phyloP scores from a whole-genome alignment of 2,113 vertebrate genomes.

The Columba livia region DNA sequence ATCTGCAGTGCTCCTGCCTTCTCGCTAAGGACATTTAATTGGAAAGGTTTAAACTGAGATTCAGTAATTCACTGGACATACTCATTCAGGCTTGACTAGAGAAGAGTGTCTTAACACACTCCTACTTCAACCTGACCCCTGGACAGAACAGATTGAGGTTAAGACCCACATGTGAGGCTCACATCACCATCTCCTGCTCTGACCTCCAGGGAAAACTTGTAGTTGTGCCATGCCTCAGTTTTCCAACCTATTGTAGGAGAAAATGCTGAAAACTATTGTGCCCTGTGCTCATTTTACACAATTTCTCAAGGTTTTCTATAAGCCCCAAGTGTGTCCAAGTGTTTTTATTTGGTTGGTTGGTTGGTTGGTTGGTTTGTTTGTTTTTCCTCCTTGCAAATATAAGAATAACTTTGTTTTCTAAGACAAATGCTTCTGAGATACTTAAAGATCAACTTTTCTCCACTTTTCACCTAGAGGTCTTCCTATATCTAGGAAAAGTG shows the following conservation, averaged over 20 bases:
- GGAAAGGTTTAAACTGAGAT: not conserved
- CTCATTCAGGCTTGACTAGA: not conserved
- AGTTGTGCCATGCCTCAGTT: not conserved
- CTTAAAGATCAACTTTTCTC: not conserved
- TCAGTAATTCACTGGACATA: not conserved
- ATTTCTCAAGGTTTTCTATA: not conserved
- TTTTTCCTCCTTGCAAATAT: not conserved
- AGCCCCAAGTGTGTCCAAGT: not conserved
- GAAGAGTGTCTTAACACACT: not conserved
- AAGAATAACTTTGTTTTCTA: not conserved
- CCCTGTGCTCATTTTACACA: not conserved
- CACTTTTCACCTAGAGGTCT: not conserved
- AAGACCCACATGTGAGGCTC: accelerated
- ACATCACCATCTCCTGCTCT: not conserved
- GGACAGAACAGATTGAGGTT: not conserved
- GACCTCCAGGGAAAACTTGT: not conserved
- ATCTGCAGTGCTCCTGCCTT: not conserved
- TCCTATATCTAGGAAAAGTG: not conserved
- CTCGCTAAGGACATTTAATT: not conserved
- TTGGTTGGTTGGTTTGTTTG: no score
- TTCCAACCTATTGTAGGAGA: not conserved
- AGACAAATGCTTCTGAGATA: not conserved
- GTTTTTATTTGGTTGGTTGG: no score
- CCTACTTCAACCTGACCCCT: not conserved
- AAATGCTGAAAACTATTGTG: not conserved